A percentile compares a stretch with the other conserved stretches of the same genome.
These are phyloP conservation scores for Campylorhamphus procurvoides DNA, from an alignment of 2,113 vertebrate genomes.

Conservation along the genomic window DNA sequence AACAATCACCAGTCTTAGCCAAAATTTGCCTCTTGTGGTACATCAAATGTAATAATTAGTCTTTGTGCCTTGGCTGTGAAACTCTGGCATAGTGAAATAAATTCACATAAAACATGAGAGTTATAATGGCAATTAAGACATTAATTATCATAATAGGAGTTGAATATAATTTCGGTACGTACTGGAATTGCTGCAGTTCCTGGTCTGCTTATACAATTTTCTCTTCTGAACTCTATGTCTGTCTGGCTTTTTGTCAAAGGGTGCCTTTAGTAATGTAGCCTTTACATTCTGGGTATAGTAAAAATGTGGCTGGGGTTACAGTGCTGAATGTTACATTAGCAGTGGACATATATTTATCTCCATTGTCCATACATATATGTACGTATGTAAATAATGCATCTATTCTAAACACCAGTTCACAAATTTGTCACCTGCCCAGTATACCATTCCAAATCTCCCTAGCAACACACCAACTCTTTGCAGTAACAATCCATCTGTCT, in stretches of 20 bases:
- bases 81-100: neutral
- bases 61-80: neutral
- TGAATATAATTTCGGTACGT: neutral
- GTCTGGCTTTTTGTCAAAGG: neutral
- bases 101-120: neutral
- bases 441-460: constrained; percentile 45
- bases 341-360: neutral
- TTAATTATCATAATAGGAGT: neutral
- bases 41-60: neutral
- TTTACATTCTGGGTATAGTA: neutral
- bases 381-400: neutral
- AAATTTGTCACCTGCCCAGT: neutral
- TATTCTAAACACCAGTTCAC: neutral
- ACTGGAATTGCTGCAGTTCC: neutral
- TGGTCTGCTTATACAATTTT: neutral
- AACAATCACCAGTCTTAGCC: neutral
- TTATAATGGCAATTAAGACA: neutral
- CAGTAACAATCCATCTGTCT: constrained; percentile 36
- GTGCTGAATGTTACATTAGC: neutral
- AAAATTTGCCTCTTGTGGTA: neutral
- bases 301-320: neutral
- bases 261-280: neutral
- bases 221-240: neutral
- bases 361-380: neutral
- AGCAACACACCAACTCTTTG: constrained; percentile 45